These are phyloP conservation scores for Solenopsis fugax DNA, from an alignment of 1,140 invertebrate genomes.

Conservation along the genomic window DNA sequence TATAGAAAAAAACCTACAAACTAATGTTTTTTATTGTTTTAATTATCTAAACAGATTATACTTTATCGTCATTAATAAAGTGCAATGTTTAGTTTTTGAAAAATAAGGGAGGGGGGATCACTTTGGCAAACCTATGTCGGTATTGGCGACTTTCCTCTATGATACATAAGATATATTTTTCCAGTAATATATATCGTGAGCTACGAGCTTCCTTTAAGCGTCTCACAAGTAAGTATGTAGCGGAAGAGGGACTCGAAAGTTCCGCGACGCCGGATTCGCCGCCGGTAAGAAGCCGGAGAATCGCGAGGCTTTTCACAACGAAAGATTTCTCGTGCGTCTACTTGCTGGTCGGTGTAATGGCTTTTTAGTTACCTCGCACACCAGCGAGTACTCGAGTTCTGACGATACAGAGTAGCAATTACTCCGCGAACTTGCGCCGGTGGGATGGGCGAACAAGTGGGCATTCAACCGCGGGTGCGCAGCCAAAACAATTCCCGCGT, in stretches of 20 bases:
- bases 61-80: no score
- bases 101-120: no score
- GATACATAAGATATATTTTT: slow-evolving; percentile 1
- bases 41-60: no score
- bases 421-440: slow-evolving; percentile 66
- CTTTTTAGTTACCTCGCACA: slow-evolving; percentile 66
- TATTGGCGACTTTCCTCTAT: no score
- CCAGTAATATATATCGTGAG: not conserved
- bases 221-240: not conserved
- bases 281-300: slow-evolving; percentile 49
- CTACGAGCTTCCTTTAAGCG: not conserved
- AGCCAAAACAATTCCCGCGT: slow-evolving; percentile 70
- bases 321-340: slow-evolving; percentile 69
- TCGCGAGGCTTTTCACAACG: slow-evolving; percentile 42
- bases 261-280: slow-evolving; percentile 39
- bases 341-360: slow-evolving; percentile 65
- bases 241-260: slow-evolving; percentile 21
- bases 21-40: no score
- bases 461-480: slow-evolving; percentile 66
- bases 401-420: slow-evolving; percentile 71
- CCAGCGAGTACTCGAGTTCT: slow-evolving; percentile 52
- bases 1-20: no score
- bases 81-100: no score
- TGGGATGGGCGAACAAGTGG: slow-evolving; percentile 72
- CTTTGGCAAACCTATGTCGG: no score